Percentiles rank a stretch among this genome's conserved stretches.
These are phyloP conservation scores for Phyllostomus hastatus DNA, from an alignment of 2,113 vertebrate species.

Conservation along the genomic window DNA sequence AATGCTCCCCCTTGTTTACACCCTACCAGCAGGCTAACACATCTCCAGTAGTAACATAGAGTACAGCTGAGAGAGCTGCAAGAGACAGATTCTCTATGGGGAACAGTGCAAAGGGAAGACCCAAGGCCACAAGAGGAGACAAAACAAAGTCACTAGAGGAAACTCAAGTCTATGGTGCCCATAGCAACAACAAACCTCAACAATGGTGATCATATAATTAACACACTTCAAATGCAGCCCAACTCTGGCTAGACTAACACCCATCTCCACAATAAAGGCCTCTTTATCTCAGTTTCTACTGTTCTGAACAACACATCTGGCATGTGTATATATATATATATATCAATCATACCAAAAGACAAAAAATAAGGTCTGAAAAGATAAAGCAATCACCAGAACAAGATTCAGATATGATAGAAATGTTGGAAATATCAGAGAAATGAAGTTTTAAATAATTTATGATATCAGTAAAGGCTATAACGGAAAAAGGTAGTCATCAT, in stretches of 20 bases:
- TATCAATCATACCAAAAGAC: neutral
- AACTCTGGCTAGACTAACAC: neutral
- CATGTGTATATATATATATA: no score
- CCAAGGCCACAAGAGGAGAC: neutral
- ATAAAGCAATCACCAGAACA: constrained; percentile 14
- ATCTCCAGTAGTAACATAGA: neutral
- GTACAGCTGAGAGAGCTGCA: neutral
- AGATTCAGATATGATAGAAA: neutral
- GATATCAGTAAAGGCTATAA: neutral
- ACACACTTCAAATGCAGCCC: neutral
- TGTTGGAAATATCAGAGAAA: neutral
- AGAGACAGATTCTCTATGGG: neutral
- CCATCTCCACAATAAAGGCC: neutral
- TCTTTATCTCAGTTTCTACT: neutral
- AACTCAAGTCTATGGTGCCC: neutral
- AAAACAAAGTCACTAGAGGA: constrained; percentile 18
- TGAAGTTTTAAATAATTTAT: constrained; percentile 2
- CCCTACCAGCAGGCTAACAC: neutral
- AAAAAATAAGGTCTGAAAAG: neutral
- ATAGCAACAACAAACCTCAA: constrained; percentile 43
- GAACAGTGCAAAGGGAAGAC: neutral
- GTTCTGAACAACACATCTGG: neutral
- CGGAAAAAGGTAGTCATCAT: neutral
- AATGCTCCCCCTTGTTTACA: neutral
- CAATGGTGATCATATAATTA: constrained; percentile 24